These are phyloP conservation scores for Ciconia nigra DNA, from an alignment of 2,797 vertebrate genomes.

Conservation along the genomic window DNA sequence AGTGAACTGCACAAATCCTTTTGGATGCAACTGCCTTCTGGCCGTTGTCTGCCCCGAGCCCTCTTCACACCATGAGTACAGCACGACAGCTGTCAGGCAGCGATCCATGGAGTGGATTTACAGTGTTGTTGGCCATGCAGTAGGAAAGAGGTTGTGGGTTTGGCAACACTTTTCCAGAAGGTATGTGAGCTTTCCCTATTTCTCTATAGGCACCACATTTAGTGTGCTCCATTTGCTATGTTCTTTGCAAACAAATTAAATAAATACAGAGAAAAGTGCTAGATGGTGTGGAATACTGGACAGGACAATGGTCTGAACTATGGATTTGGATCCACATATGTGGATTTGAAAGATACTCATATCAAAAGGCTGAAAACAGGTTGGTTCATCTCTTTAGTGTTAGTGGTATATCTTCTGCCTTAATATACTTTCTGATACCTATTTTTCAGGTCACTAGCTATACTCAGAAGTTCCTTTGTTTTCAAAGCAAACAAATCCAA, in stretches of 20 bases:
- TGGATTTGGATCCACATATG: not conserved
- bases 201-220: not conserved
- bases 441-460: not conserved
- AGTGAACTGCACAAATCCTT: not conserved
- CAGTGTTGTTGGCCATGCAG: not conserved
- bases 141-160: not conserved
- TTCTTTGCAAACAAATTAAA: not conserved
- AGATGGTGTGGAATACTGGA: not conserved
- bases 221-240: not conserved
- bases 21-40: not conserved
- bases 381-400: not conserved
- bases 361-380: not conserved
- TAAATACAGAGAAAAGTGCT: not conserved
- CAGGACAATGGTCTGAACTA: not conserved
- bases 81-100: not conserved
- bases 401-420: not conserved
- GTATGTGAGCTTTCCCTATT: not conserved
- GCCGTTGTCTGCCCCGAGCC: not conserved
- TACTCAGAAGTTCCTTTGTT: not conserved
- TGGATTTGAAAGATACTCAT: not conserved
- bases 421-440: not conserved
- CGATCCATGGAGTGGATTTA: not conserved
- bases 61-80: not conserved
- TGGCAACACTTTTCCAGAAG: not conserved
- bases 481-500: constrained; percentile 15